A percentile compares a stretch with the other conserved stretches of the same genome.
phyloP scores from a whole-genome alignment of 1,140 invertebrate species.

The Brachionus koreanus region DNA sequence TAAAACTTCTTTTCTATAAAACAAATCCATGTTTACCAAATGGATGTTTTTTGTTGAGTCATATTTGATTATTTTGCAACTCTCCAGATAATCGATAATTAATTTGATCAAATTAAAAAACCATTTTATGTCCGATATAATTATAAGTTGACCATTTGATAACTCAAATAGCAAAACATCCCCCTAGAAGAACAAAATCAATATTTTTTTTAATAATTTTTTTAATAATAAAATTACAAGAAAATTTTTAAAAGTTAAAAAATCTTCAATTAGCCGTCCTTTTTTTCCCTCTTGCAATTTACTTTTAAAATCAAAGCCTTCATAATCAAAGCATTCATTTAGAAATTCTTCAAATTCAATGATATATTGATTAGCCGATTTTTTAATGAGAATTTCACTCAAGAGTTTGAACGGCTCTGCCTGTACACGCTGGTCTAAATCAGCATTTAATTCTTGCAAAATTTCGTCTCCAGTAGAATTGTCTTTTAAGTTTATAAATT shows the following conservation, averaged over 20 bases:
- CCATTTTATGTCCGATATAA: slow-evolving; percentile 13
- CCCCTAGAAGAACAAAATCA: not conserved
- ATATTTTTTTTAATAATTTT: no score
- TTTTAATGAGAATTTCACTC: not conserved
- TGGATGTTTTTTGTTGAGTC: not conserved
- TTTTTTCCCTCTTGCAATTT: not conserved
- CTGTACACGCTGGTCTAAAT: not conserved
- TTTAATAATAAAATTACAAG: not conserved
- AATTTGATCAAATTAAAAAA: not conserved
- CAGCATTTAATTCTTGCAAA: not conserved
- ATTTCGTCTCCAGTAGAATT: not conserved
- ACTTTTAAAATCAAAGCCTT: not conserved
- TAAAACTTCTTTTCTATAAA: not conserved
- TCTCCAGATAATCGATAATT: not conserved
- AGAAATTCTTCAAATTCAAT: not conserved
- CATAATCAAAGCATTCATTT: not conserved
- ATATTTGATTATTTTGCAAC: not conserved
- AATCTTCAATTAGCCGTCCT: not conserved
- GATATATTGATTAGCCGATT: not conserved
- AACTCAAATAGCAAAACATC: not conserved
- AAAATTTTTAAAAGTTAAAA: slow-evolving; percentile 12
- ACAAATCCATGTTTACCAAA: not conserved
- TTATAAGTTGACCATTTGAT: not conserved
- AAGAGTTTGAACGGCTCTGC: not conserved
- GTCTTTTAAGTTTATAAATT: not conserved